Base-by-base conservation (phyloP, 2,888 invertebrate genomes). In the Pollenia amentaria region DNA sequence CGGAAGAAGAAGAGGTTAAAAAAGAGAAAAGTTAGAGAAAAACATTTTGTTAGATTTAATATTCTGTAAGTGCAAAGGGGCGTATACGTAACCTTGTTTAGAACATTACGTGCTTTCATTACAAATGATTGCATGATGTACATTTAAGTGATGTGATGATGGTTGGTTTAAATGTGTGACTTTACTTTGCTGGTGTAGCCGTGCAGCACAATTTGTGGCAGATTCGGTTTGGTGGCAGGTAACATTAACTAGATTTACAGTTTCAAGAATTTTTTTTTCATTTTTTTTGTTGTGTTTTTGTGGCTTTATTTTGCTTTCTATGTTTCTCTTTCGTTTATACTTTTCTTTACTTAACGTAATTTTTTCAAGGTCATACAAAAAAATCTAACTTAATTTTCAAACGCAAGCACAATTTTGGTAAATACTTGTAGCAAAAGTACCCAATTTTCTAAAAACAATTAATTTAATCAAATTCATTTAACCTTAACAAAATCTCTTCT, bases 61-160 rank as follows among this genome's bases (percentile, higher is more conserved):
- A 84, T 84, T 79, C 69, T 67, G 55, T 60, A 51, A 67, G 67
- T 84, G 69, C 80, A 73, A 64, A 75, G 86, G 57, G 82, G 86
- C 79, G 82, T 86, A 83, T 69, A 79, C 70, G 73, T 86, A 86
- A 86, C 86, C 86, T 86, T 83, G 86, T 82, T 78, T 73, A 69
- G 55, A 79, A 79, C 75, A 70, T 86, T 82, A 86, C 75, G 86
- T 86, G 86, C 67, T 75, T 79, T 86, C 79, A 79, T 79, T 82
- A 82, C 75, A 79, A 29, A 70, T 60, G 75, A 77, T 79, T 70
- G 84, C 84, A 79, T 84, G 84, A 73, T 79, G 73, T 40, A 53
- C 76, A 60, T 75, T 67, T 67, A 73, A 46, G 60, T 60, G 78
- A 75, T 75, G 73, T 73, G 64, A 72, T 65, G 67, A 10, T 64